Conservation (phyloP, 2,113 vertebrate species). For the Elachura formosa region DNA sequence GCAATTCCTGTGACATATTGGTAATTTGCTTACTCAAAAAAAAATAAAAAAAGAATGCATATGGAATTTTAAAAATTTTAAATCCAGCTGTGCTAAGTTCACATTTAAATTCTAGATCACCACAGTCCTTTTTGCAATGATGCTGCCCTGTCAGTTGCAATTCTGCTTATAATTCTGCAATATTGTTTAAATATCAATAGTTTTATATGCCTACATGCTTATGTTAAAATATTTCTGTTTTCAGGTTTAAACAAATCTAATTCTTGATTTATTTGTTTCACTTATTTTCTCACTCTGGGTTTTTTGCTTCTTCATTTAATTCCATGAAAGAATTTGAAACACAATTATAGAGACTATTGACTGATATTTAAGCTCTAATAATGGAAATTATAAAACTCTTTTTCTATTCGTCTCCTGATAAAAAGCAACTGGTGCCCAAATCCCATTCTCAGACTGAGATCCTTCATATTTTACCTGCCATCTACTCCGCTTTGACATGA, state of each 20-base stretch:
- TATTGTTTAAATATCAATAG: not conserved
- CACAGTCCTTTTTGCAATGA: not conserved
- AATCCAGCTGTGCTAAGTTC: not conserved
- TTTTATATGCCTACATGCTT: not conserved
- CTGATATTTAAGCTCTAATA: not conserved
- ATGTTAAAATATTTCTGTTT: not conserved
- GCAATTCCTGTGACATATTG: not conserved
- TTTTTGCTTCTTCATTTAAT: not conserved
- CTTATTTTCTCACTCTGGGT: accelerated
- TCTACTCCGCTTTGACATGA: not conserved
- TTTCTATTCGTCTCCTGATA: not conserved
- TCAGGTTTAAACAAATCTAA: not conserved
- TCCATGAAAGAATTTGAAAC: not conserved
- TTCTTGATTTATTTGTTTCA: not conserved
- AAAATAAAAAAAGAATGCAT: not conserved
- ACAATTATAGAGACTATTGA: not conserved
- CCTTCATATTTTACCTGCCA: not conserved
- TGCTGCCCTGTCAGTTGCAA: not conserved
- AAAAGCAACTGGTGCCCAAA: not conserved
- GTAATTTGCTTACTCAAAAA: not conserved
- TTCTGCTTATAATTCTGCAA: not conserved
- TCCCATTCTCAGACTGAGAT: not conserved
- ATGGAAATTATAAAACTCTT: not conserved
- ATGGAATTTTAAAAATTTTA: not conserved
- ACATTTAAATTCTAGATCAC: not conserved